Percentiles rank a stretch among this genome's conserved stretches.
Evolutionary conservation across 2,797 vertebrate genomes (phyloP).

Genomic region (Semotilus atromaculatus): DNA sequence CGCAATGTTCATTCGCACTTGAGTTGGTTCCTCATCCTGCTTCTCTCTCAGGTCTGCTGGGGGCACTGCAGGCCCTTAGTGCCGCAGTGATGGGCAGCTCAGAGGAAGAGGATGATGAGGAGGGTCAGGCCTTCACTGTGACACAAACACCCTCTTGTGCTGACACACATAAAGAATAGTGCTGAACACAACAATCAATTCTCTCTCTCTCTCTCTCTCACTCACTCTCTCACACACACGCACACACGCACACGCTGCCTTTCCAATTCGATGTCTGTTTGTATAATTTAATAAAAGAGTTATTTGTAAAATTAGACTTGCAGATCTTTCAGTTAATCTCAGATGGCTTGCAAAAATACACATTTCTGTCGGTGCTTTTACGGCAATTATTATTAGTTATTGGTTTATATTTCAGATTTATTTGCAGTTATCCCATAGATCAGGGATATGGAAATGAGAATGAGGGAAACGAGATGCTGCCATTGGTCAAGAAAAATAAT

Average conservation of each 20-base stretch:
- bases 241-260: neutral
- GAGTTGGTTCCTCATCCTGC: constrained; percentile 3
- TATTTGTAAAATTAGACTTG: constrained; percentile 19
- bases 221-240: no score
- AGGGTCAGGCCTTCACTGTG: constrained; percentile 60
- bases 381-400: neutral
- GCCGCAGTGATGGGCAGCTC: constrained; percentile 81
- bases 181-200: constrained; percentile 28
- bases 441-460: no score
- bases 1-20: neutral
- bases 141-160: constrained; percentile 54
- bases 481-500: neutral
- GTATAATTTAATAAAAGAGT: constrained; percentile 40
- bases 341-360: constrained; percentile 1
- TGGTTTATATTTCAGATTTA: constrained; percentile 15
- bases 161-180: constrained; percentile 58
- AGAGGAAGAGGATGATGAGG: constrained; percentile 70
- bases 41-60: constrained; percentile 71
- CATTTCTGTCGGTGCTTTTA: neutral
- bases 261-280: neutral
- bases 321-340: constrained; percentile 6
- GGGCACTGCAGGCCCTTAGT: constrained; percentile 83
- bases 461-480: neutral
- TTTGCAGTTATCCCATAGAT: neutral
- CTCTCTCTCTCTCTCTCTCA: neutral